Conservation (phyloP, 2,888 invertebrate species). For the Eutolmus rufibarbis region DNA sequence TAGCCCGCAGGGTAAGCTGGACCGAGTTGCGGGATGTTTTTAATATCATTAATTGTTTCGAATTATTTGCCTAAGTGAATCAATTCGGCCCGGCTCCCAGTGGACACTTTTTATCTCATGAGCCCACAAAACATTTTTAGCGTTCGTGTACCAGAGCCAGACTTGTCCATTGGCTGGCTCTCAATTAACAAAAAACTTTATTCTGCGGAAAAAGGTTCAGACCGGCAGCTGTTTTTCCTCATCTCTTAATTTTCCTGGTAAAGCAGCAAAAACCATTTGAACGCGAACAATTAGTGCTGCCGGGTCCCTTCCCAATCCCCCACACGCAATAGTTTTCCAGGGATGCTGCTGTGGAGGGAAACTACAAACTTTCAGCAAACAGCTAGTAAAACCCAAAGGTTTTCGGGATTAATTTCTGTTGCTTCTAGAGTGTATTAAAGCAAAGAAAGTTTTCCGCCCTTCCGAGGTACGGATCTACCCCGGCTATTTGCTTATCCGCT, state of each 20-base stretch:
- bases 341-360: background rate
- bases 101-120: background rate
- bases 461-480: background rate
- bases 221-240: background rate
- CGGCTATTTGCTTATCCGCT: background rate
- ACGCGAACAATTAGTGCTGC: background rate
- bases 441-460: background rate
- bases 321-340: background rate
- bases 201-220: background rate
- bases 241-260: background rate
- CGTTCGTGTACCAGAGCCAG: background rate
- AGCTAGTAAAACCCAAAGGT: background rate
- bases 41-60: background rate
- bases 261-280: background rate
- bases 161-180: background rate
- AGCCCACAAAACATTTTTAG: background rate
- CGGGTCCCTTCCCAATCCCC: background rate
- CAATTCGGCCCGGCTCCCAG: background rate
- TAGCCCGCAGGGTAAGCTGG: background rate
- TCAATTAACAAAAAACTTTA: background rate
- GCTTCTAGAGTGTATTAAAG: background rate
- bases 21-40: background rate
- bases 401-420: background rate
- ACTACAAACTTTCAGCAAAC: background rate
- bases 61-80: background rate